A percentile compares a stretch with the other conserved stretches of the same genome.
Evolutionary conservation across 2,888 invertebrate species (phyloP).

Genomic region (Cephus rjabovi): DNA sequence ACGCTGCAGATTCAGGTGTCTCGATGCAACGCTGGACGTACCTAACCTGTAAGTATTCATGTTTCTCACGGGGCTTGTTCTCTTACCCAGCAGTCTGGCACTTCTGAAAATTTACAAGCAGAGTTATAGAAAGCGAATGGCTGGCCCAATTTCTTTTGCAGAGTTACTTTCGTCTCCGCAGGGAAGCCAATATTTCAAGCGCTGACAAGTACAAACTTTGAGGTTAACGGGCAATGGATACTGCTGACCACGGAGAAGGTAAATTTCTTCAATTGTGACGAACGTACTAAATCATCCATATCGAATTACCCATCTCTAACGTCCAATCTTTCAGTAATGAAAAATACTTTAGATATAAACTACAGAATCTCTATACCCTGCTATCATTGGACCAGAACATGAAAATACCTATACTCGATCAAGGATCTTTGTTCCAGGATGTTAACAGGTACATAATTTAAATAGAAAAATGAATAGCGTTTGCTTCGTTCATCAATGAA

Average conservation of each 20-base stretch:
- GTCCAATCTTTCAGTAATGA: not conserved
- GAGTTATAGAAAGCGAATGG: not conserved
- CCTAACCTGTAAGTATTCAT: not conserved
- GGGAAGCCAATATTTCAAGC: constrained; percentile 62
- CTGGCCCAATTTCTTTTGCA: constrained; percentile 38
- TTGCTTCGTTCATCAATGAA: not conserved
- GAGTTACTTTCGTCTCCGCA: constrained; percentile 59
- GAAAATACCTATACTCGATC: not conserved
- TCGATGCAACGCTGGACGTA: not conserved
- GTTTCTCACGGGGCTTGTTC: too few species aligned
- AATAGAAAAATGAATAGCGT: not conserved
- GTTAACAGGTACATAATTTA: not conserved
- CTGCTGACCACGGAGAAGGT: constrained; percentile 60
- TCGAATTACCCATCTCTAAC: constrained; percentile 38
- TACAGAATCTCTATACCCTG: not conserved
- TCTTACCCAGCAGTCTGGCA: not conserved
- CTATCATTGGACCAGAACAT: not conserved
- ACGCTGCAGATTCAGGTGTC: not conserved
- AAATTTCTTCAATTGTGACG: constrained; percentile 65
- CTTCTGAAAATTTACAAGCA: not conserved
- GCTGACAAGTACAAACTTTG: constrained; percentile 57
- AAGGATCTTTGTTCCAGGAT: not conserved
- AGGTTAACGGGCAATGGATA: constrained; percentile 59
- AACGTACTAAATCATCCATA: constrained; percentile 62
- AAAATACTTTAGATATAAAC: not conserved